Evolutionary conservation across 2,113 vertebrate genomes (phyloP), one percentile per base, ranked within the genome.

Genomic region (Psettodes erumei): DNA sequence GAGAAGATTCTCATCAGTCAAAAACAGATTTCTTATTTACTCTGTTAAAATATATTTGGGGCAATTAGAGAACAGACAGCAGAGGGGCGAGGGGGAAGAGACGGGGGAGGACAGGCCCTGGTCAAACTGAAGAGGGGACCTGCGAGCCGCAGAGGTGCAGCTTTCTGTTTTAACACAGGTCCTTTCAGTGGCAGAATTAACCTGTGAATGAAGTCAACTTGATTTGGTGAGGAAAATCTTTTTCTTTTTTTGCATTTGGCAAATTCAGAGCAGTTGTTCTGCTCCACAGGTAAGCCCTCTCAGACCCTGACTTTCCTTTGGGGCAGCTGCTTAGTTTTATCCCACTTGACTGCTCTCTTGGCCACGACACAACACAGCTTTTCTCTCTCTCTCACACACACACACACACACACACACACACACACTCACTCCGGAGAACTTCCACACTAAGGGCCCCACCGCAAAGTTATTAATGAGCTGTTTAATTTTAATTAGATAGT

Each of bases 401-500:
- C 80, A 74, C 86, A 77, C 77, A 45, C 78, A 48, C 54, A 61
- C 82, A 76, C 86, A 82, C 84, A 75, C 79, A 68, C 72, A 69
- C 88, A 75, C 81, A 69, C 73, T 84, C 89, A 89, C 87, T 82
- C 77, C 74, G 77, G 75, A 90, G 82, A 91, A 89, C 90, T 88
- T 93, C 86, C 84, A 89, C 90, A 84, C 75, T 86, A 68, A 88
- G 85, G n/a, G 90, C 90, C 89, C 90, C 90, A 87, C 88, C 69
- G 84, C 88, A 92, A 93, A 94, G 90, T 94, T 93, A 93, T 94
- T 93, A 94, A 93, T 92, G 90, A 95, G 89, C 89, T 93, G 91
- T 93, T 93, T 94, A 88, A 93, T 93, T 94, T 92, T 92, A 94
- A 94, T 94, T 94, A 94, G 92, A 93, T 91, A 93, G 91, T 93